Base-by-base conservation (phyloP, 2,888 invertebrate genomes). In the Megastigmus dorsalis region DNA sequence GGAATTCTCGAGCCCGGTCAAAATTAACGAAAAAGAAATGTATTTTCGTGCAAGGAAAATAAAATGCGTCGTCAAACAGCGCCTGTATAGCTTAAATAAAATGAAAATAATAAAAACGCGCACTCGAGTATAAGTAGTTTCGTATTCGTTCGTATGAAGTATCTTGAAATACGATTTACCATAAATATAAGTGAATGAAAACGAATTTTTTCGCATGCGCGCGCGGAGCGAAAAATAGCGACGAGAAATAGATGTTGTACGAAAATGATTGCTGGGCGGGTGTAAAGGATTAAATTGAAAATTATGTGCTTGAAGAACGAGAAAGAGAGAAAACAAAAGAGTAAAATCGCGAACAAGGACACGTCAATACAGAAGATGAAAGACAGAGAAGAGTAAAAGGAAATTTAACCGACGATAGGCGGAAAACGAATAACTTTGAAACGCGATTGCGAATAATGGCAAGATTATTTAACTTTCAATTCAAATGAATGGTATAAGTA, bases 101-200 rank as follows among this genome's bases (percentile, higher is more conserved):
- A n/a, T n/a, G n/a, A n/a, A n/a, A n/a, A n/a, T n/a, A n/a, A n/a
- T n/a, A n/a, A 26, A 74, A 63, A 33, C 18, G 54, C 54, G 43
- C 67, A 62, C 45, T 50, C 50, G 38, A 28, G 38, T 80, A 75
- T 82, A 84, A 83, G 83, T 85, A 86, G 84, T 84, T 83, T 84
- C 83, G 79, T 83, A 84, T 82, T 81, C 80, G 80, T 82, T 81
- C 82, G 76, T 83, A 82, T 82, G 77, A 80, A 82, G 78, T 82
- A 81, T 79, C 75, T 74, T 63, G 67, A 48, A 57, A 66, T 48
- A 68, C 59, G 68, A 65, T 68, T 68, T 71, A n/a, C n/a, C n/a
- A n/a, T n/a, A n/a, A n/a, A 18, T 71, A 65, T 67, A 52, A 45
- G 36, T 62, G n/a, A n/a, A n/a, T n/a, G n/a, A 45, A 71, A 55